A percentile compares a stretch with the other conserved stretches of the same genome.
These are phyloP conservation scores for Scyliorhinus canicula DNA, from an alignment of 2,797 vertebrate species.

Conservation along the genomic window DNA sequence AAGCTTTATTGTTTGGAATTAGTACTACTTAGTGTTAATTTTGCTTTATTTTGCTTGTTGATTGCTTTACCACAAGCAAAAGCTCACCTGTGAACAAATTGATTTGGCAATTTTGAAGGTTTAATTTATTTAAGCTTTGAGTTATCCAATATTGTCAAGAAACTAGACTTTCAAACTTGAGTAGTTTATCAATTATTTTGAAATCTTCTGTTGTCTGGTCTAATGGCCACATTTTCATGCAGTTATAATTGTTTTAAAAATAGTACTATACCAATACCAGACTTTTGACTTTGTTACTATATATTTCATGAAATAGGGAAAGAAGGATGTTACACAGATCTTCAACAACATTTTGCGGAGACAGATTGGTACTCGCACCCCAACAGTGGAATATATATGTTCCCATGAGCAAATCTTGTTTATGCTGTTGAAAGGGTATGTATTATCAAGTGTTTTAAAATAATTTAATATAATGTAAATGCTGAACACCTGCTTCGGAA, in stretches of 20 bases:
- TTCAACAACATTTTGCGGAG: conserved; percentile 97
- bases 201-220: not conserved
- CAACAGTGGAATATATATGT: conserved; percentile 89
- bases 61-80: not conserved
- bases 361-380: conserved; percentile 89
- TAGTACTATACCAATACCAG: not conserved
- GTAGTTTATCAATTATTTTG: not conserved
- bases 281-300: not conserved
- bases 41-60: not conserved
- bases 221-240: not conserved
- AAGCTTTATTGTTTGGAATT: not conserved
- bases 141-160: not conserved
- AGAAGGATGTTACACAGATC: conserved; percentile 96
- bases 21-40: not conserved
- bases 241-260: not conserved
- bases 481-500: not conserved
- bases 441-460: not conserved
- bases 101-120: not conserved
- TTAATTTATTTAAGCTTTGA: not conserved
- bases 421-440: conserved; percentile 87
- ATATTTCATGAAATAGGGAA: conserved; percentile 64
- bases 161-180: not conserved
- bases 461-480: not conserved
- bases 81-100: not conserved
- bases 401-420: conserved; percentile 91